Evolutionary conservation across 2,113 vertebrate species (phyloP).

Genomic region (Cygnus atratus): DNA sequence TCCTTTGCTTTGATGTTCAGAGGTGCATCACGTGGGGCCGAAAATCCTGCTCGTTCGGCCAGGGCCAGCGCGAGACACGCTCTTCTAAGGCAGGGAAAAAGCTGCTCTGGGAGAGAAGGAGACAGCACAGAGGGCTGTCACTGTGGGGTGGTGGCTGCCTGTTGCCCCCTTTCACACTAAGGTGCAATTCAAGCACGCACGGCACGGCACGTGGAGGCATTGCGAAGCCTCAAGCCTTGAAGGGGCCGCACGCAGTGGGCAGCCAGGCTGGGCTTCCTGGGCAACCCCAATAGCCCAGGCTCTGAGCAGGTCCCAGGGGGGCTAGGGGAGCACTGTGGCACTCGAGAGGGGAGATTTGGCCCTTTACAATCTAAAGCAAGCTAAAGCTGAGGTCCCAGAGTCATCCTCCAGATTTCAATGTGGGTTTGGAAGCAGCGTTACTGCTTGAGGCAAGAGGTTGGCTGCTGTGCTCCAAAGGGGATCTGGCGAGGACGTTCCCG

Average conservation of each 20-base stretch:
- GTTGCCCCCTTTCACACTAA: neutral
- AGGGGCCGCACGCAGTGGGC: neutral
- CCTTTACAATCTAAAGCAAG: neutral
- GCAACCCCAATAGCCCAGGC: neutral
- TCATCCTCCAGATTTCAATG: neutral
- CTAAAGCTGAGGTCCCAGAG: neutral
- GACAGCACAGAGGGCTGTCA: neutral
- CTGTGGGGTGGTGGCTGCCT: neutral
- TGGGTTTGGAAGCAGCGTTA: neutral
- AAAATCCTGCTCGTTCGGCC: neutral
- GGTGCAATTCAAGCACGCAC: neutral
- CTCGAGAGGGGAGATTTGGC: neutral
- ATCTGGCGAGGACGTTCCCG: neutral
- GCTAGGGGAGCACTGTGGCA: rapidly evolving
- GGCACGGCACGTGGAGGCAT: neutral
- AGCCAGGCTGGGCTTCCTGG: neutral
- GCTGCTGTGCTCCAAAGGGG: neutral
- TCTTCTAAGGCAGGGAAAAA: neutral
- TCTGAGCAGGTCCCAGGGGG: neutral
- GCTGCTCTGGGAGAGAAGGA: neutral
- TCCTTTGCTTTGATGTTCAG: neutral
- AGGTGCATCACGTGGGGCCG: neutral
- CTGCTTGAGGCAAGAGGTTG: neutral
- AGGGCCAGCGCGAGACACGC: rapidly evolving
- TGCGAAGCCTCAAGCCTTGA: neutral